These are phyloP conservation scores for Paraplagusia blochii DNA, from an alignment of 2,113 vertebrate species.

Conservation along the genomic window DNA sequence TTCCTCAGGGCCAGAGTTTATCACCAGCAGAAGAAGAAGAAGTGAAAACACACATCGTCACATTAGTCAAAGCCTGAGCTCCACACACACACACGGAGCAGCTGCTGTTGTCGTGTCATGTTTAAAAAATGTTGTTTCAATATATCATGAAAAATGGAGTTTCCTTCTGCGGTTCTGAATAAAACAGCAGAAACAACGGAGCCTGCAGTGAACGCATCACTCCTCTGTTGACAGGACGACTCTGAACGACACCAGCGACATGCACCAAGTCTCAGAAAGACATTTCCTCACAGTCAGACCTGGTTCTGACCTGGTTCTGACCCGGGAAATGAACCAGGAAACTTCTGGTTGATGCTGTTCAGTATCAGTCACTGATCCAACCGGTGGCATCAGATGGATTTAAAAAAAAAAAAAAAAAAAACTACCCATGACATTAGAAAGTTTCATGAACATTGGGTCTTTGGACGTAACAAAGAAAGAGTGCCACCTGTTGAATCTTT, in stretches of 20 bases:
- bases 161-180: constrained; percentile 49
- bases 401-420: not conserved
- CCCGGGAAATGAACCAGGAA: no score
- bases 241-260: constrained; percentile 39
- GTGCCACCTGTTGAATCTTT: constrained; percentile 50
- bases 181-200: constrained; percentile 38
- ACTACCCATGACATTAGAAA: not conserved
- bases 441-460: not conserved
- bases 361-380: no score
- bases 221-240: constrained; percentile 38
- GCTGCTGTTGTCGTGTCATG: constrained; percentile 12
- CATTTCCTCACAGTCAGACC: no score
- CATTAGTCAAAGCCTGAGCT: constrained; percentile 12
- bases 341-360: no score
- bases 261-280: no score
- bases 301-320: no score
- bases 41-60: not conserved
- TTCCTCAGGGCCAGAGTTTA: not conserved
- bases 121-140: constrained; percentile 18
- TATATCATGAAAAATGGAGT: constrained; percentile 41
- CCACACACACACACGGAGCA: constrained; percentile 2
- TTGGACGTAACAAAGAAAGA: constrained; percentile 30
- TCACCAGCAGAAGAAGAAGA: not conserved
- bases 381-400: no score
- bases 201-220: constrained; percentile 25